These are phyloP conservation scores for Chydorus sphaericus DNA, from an alignment of 2,888 invertebrate species.

Conservation along the genomic window DNA sequence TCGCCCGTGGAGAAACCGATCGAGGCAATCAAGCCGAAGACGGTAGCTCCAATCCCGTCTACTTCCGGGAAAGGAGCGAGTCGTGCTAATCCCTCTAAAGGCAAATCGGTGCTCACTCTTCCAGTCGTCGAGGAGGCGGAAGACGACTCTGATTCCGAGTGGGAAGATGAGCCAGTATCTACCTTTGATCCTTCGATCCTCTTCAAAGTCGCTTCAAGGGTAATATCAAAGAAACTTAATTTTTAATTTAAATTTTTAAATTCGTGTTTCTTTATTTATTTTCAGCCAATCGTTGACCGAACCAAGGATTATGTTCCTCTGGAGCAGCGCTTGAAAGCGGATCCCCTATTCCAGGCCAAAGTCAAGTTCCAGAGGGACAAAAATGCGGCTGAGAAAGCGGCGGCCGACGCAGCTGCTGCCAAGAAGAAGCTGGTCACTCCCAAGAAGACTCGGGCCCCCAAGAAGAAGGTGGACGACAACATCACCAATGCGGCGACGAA, in stretches of 20 bases:
- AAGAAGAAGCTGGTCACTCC: not conserved
- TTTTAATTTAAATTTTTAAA: too few species aligned
- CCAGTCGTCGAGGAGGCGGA: not conserved
- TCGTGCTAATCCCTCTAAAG: not conserved
- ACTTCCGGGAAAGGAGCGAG: not conserved
- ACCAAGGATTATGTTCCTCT: not conserved
- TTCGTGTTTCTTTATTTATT: not conserved
- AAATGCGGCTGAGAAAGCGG: not conserved
- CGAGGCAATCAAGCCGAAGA: too few species aligned
- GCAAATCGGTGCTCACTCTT: not conserved
- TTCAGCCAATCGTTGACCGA: not conserved
- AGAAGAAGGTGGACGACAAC: not conserved
- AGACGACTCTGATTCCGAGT: not conserved
- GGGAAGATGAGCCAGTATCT: not conserved
- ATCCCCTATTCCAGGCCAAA: not conserved
- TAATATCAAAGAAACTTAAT: not conserved
- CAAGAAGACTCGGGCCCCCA: not conserved
- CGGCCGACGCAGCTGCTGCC: not conserved
- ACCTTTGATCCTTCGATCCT: not conserved
- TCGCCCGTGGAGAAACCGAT: too few species aligned
- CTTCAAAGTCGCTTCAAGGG: not conserved
- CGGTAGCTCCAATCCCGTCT: too few species aligned
- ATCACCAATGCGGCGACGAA: not conserved
- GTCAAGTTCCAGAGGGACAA: not conserved
- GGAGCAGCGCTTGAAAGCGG: not conserved